Percentiles rank a stretch among this genome's conserved stretches.
Conservation (phyloP, 2,113 vertebrate species). For the Pygathrix nemaeus region DNA sequence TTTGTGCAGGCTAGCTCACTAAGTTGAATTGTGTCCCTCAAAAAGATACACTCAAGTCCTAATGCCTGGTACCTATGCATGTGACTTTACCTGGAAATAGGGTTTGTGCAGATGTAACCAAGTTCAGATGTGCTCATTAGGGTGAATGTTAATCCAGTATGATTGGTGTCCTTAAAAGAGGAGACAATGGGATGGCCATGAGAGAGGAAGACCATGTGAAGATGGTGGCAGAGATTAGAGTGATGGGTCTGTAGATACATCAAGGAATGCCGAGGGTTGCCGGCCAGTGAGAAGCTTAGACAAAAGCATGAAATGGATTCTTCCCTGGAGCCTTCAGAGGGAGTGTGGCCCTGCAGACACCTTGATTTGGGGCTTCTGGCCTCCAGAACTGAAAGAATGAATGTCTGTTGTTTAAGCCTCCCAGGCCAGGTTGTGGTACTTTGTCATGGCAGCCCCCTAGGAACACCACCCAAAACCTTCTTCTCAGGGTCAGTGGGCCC, state of each 20-base stretch:
- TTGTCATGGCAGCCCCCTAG: neutral
- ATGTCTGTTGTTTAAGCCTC: neutral
- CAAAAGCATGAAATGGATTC: neutral
- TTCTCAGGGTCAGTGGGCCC: neutral
- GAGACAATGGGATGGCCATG: neutral
- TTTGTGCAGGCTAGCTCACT: neutral
- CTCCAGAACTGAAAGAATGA: neutral
- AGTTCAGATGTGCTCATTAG: neutral
- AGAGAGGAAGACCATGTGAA: neutral
- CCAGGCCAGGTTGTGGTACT: rapidly evolving
- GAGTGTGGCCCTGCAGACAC: neutral
- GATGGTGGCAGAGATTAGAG: neutral
- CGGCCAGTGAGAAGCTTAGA: neutral
- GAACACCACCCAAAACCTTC: neutral
- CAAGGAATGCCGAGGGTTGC: neutral
- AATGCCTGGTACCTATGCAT: neutral
- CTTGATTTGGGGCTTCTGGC: neutral
- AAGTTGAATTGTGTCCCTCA: neutral
- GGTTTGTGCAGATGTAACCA: neutral
- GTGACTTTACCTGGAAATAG: neutral
- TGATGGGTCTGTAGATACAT: neutral
- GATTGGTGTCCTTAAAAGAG: neutral
- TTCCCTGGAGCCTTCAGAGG: neutral
- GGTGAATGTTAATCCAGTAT: rapidly evolving
- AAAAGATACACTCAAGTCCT: too few species aligned